A percentile compares a stretch with the other conserved stretches of the same genome.
These are phyloP conservation scores for Poecilia gillii DNA, from an alignment of 2,797 vertebrate genomes.

Conservation along the genomic window DNA sequence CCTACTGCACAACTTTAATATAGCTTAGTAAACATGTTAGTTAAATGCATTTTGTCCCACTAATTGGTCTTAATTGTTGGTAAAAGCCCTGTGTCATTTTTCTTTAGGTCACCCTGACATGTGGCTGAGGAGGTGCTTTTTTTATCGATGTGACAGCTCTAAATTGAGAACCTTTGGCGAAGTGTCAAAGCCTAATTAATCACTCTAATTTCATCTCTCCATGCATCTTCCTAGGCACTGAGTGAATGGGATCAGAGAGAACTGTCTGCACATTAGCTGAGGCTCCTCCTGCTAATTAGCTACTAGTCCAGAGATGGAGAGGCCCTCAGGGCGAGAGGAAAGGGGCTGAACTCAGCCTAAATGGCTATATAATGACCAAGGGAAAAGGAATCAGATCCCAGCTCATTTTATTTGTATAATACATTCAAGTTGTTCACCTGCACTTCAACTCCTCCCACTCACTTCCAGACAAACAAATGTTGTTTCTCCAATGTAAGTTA, in stretches of 20 bases:
- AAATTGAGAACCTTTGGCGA: slow-evolving; percentile 85
- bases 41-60: slow-evolving; percentile 61
- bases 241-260: slow-evolving; percentile 78
- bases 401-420: slow-evolving; percentile 77
- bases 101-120: slow-evolving; percentile 73
- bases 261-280: slow-evolving; percentile 64
- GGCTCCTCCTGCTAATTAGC: slow-evolving; percentile 81
- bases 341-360: slow-evolving; percentile 76
- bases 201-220: slow-evolving; percentile 82
- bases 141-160: slow-evolving; percentile 85
- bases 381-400: slow-evolving; percentile 48
- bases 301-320: slow-evolving; percentile 75
- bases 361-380: slow-evolving; percentile 79
- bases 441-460: background rate
- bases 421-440: slow-evolving; percentile 64
- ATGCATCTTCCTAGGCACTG: slow-evolving; percentile 68
- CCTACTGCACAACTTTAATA: slow-evolving; percentile 11
- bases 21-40: slow-evolving; percentile 32
- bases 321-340: slow-evolving; percentile 75
- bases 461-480: slow-evolving; percentile 36
- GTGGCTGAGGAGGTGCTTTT: slow-evolving; percentile 72
- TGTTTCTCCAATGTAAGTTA: slow-evolving; percentile 22
- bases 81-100: slow-evolving; percentile 78
- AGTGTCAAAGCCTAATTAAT: slow-evolving; percentile 84
- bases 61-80: slow-evolving; percentile 86